These are phyloP conservation scores for Poecilia velifera DNA, from an alignment of 2,797 vertebrate genomes.

Conservation along the genomic window DNA sequence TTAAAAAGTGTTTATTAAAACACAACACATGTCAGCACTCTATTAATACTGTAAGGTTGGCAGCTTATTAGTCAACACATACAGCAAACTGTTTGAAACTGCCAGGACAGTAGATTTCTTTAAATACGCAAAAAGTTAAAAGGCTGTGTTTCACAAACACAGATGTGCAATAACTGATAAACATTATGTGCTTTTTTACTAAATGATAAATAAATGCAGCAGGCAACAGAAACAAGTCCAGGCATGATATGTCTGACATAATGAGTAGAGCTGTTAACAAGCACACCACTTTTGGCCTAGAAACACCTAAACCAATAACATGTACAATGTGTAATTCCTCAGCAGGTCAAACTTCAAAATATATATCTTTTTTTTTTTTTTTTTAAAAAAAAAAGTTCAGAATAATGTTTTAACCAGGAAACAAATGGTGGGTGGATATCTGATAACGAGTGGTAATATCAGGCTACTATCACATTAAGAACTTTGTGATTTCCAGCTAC, in stretches of 20 bases:
- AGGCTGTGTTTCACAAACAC: constrained; percentile 45
- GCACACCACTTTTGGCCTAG: not conserved
- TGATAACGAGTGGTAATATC: not conserved
- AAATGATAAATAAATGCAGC: constrained; percentile 44
- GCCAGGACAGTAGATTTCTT: constrained; percentile 17
- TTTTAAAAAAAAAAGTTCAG: not conserved
- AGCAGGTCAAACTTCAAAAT: not conserved
- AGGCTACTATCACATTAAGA: constrained; percentile 19
- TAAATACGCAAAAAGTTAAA: constrained; percentile 28
- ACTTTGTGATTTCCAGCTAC: constrained; percentile 49
- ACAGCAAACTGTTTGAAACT: constrained; percentile 30
- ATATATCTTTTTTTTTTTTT: no score
- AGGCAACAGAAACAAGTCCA: constrained; percentile 46
- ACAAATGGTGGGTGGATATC: not conserved
- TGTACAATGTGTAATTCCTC: not conserved
- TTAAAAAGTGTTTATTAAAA: constrained; percentile 54
- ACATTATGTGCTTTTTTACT: constrained; percentile 19
- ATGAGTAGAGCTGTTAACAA: not conserved
- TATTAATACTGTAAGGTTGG: constrained; percentile 41
- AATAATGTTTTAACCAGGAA: not conserved
- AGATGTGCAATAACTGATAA: not conserved
- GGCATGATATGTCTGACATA: constrained; percentile 33
- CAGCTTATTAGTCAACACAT: constrained; percentile 33
- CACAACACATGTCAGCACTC: constrained; percentile 28
- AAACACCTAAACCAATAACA: not conserved